These are phyloP conservation scores for Bergia puertoricense DNA, from an alignment of 92 coral and sea anemone species.

Conservation along the genomic window DNA sequence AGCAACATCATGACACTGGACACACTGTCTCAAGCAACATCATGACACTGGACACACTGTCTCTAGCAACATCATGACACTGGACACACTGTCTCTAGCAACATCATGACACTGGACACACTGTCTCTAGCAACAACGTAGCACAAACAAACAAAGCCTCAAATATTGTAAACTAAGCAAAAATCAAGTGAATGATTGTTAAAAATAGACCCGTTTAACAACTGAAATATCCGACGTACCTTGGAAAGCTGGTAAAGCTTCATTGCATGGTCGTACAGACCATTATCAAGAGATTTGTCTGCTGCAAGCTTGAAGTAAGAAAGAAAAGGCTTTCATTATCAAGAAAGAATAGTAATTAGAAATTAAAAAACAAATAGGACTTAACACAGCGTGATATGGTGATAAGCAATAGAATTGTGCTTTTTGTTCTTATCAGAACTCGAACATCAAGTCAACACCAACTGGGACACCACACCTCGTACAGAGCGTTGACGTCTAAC, in stretches of 20 bases:
- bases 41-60: no score
- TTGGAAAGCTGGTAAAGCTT: conserved; percentile 93
- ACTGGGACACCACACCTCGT: conserved; percentile 55
- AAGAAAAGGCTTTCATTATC: background rate
- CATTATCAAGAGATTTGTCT: conserved; percentile 73
- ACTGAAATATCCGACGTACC: conserved; percentile 49
- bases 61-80: no score
- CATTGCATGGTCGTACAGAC: conserved; percentile 83
- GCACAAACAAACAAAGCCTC: no score
- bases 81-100: no score
- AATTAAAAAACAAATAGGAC: background rate
- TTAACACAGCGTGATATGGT: no score
- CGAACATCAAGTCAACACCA: background rate
- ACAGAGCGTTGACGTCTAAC: conserved; percentile 85
- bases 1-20: no score
- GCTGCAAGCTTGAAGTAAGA: conserved; percentile 77
- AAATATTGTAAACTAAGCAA: no score
- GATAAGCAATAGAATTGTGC: background rate
- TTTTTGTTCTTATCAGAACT: no score
- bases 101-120: no score
- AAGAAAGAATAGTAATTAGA: background rate
- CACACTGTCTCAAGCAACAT: no score
- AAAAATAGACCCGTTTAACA: no score
- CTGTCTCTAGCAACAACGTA: no score
- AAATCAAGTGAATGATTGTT: background rate